These are phyloP conservation scores for Eucriotettix oculatus DNA, from an alignment of 2,888 invertebrate genomes.

Conservation along the genomic window DNA sequence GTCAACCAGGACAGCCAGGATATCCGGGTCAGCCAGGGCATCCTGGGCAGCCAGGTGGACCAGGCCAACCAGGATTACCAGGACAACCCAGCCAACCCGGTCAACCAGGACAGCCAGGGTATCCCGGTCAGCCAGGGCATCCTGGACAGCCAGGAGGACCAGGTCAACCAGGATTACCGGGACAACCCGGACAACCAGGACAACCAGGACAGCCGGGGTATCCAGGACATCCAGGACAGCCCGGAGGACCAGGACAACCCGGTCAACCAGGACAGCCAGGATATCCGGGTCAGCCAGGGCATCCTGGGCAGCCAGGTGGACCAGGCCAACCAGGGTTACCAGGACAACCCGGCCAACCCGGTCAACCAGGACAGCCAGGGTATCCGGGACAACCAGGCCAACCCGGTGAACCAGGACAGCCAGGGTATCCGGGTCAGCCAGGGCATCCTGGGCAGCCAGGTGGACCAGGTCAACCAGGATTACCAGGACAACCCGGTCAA, in stretches of 20 bases:
- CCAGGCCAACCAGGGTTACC: conserved; percentile 15
- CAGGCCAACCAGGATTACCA: too few relatives aligned
- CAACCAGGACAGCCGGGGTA: conserved; percentile 5
- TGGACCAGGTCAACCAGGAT: conserved; percentile 18
- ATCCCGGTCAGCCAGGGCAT: too few relatives aligned
- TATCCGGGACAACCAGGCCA: background rate
- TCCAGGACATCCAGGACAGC: conserved; percentile 5
- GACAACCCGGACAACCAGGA: conserved; percentile 2
- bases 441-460: conserved; percentile 23
- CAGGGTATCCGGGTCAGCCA: conserved; percentile 26
- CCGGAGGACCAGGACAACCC: conserved; percentile 6
- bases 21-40: too few relatives aligned
- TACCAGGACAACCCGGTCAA: conserved; percentile 2
- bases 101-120: too few relatives aligned
- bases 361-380: conserved; percentile 1
- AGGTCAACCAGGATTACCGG: background rate
- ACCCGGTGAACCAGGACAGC: conserved; percentile 16
- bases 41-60: too few relatives aligned
- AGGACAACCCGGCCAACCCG: background rate
- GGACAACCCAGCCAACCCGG: too few relatives aligned
- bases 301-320: conserved; percentile 24
- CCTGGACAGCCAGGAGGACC: too few relatives aligned
- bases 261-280: conserved; percentile 1
- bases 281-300: conserved; percentile 28
- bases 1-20: too few relatives aligned